phyloP scores from a whole-genome alignment of 64 coral and sea anemone species.

The Montipora cactus region DNA sequence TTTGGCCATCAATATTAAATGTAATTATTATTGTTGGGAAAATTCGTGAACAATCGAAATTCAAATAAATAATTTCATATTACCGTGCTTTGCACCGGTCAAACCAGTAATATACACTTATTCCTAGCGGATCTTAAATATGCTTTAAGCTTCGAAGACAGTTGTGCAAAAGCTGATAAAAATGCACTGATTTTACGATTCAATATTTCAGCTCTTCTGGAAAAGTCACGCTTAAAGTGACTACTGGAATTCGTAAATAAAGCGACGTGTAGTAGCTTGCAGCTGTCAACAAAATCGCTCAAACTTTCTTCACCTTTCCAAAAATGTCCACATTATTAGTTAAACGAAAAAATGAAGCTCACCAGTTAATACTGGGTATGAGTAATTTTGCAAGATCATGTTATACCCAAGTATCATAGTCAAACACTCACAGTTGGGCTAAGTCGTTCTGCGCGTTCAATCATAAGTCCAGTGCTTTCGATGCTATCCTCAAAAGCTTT shows the following conservation, averaged over 20 bases:
- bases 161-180: too few species aligned
- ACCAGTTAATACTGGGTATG: too few species aligned
- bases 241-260: constrained; percentile 19
- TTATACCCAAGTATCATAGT: background rate
- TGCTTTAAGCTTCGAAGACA: too few species aligned
- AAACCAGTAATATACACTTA: background rate
- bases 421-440: constrained; percentile 4
- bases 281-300: background rate
- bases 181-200: too few species aligned
- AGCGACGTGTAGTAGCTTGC: background rate
- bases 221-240: background rate
- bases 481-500: constrained; percentile 54
- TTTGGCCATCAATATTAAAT: background rate
- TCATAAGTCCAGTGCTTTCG: constrained; percentile 22
- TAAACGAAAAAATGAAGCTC: too few species aligned
- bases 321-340: too few species aligned
- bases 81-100: background rate
- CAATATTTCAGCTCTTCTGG: too few species aligned
- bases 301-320: background rate
- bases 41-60: background rate
- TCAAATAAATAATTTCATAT: background rate
- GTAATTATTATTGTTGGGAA: background rate
- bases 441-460: constrained; percentile 18
- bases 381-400: too few species aligned
- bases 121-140: too few species aligned